A percentile compares a stretch with the other conserved stretches of the same genome.
Evolutionary conservation across 2,888 invertebrate species (phyloP).

Genomic region (Drosophila recens): DNA sequence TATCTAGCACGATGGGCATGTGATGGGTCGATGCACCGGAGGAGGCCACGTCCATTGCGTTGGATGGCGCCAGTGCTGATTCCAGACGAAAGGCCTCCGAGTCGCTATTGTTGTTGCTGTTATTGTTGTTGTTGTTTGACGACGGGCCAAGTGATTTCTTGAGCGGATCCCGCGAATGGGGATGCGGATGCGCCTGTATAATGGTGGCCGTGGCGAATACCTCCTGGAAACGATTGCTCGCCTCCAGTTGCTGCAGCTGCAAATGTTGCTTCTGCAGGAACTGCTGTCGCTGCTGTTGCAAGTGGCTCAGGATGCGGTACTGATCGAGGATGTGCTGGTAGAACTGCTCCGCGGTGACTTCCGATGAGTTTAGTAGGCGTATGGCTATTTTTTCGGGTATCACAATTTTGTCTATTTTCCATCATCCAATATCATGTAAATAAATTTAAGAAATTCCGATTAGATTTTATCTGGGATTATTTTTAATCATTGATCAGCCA

Average conservation of each 20-base stretch:
- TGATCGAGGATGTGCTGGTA: constrained; percentile 84
- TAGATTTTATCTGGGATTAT: not conserved
- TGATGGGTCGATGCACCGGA: constrained; percentile 36
- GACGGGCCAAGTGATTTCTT: constrained; percentile 51
- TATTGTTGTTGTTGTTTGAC: constrained; percentile 32
- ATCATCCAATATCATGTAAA: constrained; percentile 4
- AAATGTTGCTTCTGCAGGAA: constrained; percentile 81
- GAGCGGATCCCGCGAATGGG: constrained; percentile 67
- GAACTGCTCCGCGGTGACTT: constrained; percentile 85
- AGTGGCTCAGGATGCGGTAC: constrained; percentile 79
- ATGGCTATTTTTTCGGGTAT: constrained; percentile 85
- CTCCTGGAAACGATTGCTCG: constrained; percentile 82
- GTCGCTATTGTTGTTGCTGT: constrained; percentile 1
- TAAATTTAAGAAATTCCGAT: not conserved
- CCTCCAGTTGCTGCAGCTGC: constrained; percentile 82
- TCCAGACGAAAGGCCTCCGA: constrained; percentile 68
- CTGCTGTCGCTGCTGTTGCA: constrained; percentile 82
- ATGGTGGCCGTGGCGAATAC: constrained; percentile 83
- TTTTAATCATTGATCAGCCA: not conserved
- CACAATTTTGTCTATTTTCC: constrained; percentile 79
- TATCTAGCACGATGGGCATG: constrained; percentile 73
- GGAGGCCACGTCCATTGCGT: constrained; percentile 34
- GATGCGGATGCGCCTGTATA: constrained; percentile 78
- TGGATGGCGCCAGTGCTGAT: constrained; percentile 32
- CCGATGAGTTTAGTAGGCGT: constrained; percentile 84